Conservation (phyloP, 2,888 invertebrate species). For the Diaphora mendica region DNA sequence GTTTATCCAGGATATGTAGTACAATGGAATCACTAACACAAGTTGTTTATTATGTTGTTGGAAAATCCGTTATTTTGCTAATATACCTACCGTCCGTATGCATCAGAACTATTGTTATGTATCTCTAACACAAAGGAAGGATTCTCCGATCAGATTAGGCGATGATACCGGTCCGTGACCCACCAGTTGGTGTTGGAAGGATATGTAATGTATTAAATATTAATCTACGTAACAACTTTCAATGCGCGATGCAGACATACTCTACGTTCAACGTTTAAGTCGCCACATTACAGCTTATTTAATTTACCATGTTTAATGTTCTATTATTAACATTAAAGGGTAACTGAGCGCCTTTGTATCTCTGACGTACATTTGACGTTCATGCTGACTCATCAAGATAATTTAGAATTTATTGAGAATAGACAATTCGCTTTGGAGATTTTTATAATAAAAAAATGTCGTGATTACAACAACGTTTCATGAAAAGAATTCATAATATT, state of each 20-base stretch:
- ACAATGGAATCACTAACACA: neutral
- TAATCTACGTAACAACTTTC: neutral
- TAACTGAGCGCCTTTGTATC: constrained; percentile 26
- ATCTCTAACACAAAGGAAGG: neutral
- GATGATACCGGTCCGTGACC: neutral
- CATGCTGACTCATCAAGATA: constrained; percentile 48
- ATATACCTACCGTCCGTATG: neutral
- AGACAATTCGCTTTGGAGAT: constrained; percentile 58
- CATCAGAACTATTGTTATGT: neutral
- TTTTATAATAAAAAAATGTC: constrained; percentile 53
- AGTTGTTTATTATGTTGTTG: neutral
- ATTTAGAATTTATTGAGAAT: constrained; percentile 46
- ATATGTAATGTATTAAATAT: neutral
- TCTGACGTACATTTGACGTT: constrained; percentile 29
- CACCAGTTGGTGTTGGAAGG: neutral
- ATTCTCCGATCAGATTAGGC: neutral
- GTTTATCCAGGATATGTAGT: neutral
- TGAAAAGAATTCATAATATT: constrained; percentile 44
- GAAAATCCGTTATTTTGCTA: neutral
- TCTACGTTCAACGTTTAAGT: neutral
- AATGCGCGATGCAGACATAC: neutral
- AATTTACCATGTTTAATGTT: constrained; percentile 45
- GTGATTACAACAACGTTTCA: constrained; percentile 45
- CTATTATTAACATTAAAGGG: constrained; percentile 29
- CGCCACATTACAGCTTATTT: constrained; percentile 28